Evolutionary conservation across 2,113 vertebrate species (phyloP).

Genomic region (Leptobrachium leishanense): DNA sequence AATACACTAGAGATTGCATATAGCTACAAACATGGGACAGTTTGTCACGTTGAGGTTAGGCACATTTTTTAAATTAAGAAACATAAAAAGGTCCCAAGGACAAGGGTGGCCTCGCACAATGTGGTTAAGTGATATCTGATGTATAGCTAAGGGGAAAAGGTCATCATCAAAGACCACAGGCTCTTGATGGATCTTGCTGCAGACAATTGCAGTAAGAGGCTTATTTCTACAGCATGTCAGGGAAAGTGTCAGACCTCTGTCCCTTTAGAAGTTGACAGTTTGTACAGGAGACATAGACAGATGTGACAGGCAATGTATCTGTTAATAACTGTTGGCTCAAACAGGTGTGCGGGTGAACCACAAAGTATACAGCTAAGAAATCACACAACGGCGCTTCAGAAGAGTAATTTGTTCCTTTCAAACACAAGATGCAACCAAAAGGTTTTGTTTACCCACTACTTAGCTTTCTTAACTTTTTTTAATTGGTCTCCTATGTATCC

Average conservation of each 20-base stretch:
- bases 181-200: neutral
- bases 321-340: slow-evolving; percentile 5
- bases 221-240: slow-evolving; percentile 21
- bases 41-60: slow-evolving; percentile 45
- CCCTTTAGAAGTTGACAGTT: slow-evolving; percentile 19
- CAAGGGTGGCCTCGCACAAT: slow-evolving; percentile 37
- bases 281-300: slow-evolving; percentile 1
- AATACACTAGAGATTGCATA: slow-evolving; percentile 42
- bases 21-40: slow-evolving; percentile 27
- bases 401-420: too few species aligned
- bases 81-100: slow-evolving; percentile 36
- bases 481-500: too few species aligned
- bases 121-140: slow-evolving; percentile 31
- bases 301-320: slow-evolving; percentile 7
- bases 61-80: slow-evolving; percentile 41
- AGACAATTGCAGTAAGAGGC: slow-evolving; percentile 21
- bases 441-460: too few species aligned
- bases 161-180: slow-evolving; percentile 20
- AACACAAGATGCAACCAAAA: too few species aligned
- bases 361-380: too few species aligned
- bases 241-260: slow-evolving; percentile 13
- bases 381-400: too few species aligned
- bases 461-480: too few species aligned
- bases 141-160: slow-evolving; percentile 15
- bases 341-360: neutral